phyloP scores from a whole-genome alignment of 2,797 vertebrate genomes.

The Artibeus lituratus region DNA sequence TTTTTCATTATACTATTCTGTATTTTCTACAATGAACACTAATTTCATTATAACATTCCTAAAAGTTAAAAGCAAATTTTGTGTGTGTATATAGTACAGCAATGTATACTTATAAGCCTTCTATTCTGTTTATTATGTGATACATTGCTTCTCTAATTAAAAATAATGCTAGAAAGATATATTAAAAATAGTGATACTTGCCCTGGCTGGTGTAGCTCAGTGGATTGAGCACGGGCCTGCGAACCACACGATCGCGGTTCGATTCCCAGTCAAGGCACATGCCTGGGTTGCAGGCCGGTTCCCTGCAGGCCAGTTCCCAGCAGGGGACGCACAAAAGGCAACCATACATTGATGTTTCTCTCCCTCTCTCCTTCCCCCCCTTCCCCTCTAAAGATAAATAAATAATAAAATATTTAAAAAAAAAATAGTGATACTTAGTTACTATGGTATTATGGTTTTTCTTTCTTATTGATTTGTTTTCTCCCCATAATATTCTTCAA shows the following conservation, averaged over 20 bases:
- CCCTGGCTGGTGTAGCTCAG: too few relatives aligned
- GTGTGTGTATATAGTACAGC: neutral
- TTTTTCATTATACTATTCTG: neutral
- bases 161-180: conserved; percentile 29
- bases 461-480: neutral
- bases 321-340: too few relatives aligned
- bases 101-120: neutral
- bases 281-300: too few relatives aligned
- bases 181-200: neutral
- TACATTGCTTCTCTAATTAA: neutral
- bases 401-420: too few relatives aligned
- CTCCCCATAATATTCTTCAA: conserved; percentile 19
- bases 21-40: neutral
- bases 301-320: too few relatives aligned
- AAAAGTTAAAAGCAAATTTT: conserved; percentile 7
- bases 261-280: too few relatives aligned
- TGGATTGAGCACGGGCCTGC: too few relatives aligned
- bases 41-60: conserved; percentile 16
- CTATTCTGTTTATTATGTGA: neutral
- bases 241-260: too few relatives aligned
- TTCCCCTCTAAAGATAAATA: too few relatives aligned
- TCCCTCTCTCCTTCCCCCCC: too few relatives aligned
- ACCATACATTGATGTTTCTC: too few relatives aligned
- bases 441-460: neutral
- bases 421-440: neutral